Evolutionary conservation across 2,797 vertebrate genomes (phyloP), one percentile per base, ranked within the genome.

Genomic region (Phyllotis vaccarum): DNA sequence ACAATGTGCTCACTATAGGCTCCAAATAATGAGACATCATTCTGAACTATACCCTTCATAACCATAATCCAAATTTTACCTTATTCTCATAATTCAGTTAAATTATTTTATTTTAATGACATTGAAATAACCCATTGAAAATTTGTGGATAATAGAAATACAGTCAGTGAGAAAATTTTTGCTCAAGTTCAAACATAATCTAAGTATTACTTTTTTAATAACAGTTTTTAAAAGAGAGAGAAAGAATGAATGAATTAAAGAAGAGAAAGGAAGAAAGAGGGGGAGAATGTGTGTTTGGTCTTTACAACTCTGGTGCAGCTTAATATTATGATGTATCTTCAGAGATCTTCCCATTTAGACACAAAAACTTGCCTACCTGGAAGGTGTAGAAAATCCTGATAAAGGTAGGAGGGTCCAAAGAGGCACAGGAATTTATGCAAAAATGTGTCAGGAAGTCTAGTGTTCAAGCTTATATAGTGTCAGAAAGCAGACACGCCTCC

Each of bases 361-460:
- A 43, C 10, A 78, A 52, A 1, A 72, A 6, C 2, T 70, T n/a
- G 3, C 31, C 62, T 0, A 81, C 22, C 88, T 0, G 3, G 10
- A 78, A 22, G 19, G 1, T 27, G 8, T 14, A 7, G 3, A 89
- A 12, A 58, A 10, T 3, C 70, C 10, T 0, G 3, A 3, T n/a
- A 6, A 22, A 56, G 6, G 1, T 8, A 37, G 27, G 19, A 89
- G 10, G 22, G n/a, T 54, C n/a, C 58, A 22, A 95, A 86, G 24
- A 62, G 0, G 8, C 13, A 54, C 19, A 34, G 2, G 13, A 76
- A 78, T 14, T 52, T 72, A 19, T 3, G 22, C 21, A 60, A 40
- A 43, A 70, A 6, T 19, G 2, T 29, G 4, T 93, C 37, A 52
- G 31, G 58, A 90, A 60, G 12, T 85, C 66, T 62, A 6, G 62